Conservation (phyloP, 1,140 invertebrate species). For the Drosophila orosa region DNA sequence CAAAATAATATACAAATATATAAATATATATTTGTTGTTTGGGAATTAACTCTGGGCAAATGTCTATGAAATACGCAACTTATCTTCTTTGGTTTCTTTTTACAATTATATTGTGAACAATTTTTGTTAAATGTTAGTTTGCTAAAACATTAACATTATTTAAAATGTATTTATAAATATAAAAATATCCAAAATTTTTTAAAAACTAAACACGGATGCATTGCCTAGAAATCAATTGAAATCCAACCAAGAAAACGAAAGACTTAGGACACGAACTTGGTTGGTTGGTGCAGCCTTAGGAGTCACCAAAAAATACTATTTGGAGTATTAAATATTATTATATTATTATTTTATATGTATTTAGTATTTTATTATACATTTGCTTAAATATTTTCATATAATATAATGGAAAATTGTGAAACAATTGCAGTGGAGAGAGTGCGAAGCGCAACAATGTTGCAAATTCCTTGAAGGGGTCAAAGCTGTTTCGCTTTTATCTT, state of each 20-base stretch:
- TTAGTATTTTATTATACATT: background rate
- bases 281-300: background rate
- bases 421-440: conserved; percentile 11
- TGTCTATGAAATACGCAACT: too few species aligned
- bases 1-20: too few species aligned
- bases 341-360: too few species aligned
- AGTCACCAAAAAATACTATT: background rate
- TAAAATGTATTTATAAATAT: background rate
- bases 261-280: conserved; percentile 3
- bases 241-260: background rate
- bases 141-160: background rate
- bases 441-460: background rate
- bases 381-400: background rate
- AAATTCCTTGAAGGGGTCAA: conserved; percentile 46
- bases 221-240: background rate
- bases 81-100: too few species aligned
- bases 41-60: too few species aligned
- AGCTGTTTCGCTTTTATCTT: conserved; percentile 25
- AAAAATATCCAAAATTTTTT: background rate
- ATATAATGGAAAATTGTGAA: background rate
- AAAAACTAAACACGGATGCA: background rate
- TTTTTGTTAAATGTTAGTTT: background rate
- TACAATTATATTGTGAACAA: background rate
- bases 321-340: background rate
- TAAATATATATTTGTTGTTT: too few species aligned